A percentile compares a stretch with the other conserved stretches of the same genome.
These are phyloP conservation scores for Brachionus angularis DNA, from an alignment of 1,140 invertebrate genomes.

Conservation along the genomic window DNA sequence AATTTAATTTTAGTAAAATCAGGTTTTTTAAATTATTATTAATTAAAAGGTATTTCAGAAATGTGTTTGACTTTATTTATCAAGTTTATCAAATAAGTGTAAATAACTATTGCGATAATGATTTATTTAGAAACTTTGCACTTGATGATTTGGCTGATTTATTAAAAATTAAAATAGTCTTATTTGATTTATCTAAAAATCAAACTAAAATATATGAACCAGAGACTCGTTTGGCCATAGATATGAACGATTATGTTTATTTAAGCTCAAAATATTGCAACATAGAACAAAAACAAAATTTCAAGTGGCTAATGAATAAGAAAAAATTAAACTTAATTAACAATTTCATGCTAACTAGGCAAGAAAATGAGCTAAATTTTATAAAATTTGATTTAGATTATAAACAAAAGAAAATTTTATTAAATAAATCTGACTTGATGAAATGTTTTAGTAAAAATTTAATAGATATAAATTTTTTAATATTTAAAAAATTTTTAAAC, in stretches of 20 bases:
- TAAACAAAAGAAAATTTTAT: too few relatives aligned
- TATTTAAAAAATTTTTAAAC: conserved; percentile 20
- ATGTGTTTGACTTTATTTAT: conserved; percentile 31
- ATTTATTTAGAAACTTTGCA: conserved; percentile 1
- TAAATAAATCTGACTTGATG: too few relatives aligned
- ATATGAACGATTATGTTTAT: conserved; percentile 31
- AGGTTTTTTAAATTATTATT: too few relatives aligned
- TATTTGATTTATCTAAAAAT: too few relatives aligned
- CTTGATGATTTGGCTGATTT: conserved; percentile 15
- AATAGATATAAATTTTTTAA: not conserved
- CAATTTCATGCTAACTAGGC: not conserved
- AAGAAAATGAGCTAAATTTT: not conserved
- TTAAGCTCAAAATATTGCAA: too few relatives aligned
- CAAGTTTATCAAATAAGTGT: conserved; percentile 36
- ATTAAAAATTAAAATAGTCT: conserved; percentile 25
- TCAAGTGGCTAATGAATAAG: conserved; percentile 16
- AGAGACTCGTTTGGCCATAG: too few relatives aligned
- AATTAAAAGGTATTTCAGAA: conserved; percentile 7
- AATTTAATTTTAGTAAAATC: too few relatives aligned
- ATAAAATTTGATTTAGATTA: too few relatives aligned
- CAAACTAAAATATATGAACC: too few relatives aligned
- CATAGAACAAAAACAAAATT: not conserved
- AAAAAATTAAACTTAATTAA: not conserved
- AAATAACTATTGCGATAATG: conserved; percentile 24
- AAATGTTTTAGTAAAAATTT: too few relatives aligned